Percentiles rank a stretch among this genome's conserved stretches.
Conservation (phyloP, 2,113 vertebrate species). For the Anser cygnoides region DNA sequence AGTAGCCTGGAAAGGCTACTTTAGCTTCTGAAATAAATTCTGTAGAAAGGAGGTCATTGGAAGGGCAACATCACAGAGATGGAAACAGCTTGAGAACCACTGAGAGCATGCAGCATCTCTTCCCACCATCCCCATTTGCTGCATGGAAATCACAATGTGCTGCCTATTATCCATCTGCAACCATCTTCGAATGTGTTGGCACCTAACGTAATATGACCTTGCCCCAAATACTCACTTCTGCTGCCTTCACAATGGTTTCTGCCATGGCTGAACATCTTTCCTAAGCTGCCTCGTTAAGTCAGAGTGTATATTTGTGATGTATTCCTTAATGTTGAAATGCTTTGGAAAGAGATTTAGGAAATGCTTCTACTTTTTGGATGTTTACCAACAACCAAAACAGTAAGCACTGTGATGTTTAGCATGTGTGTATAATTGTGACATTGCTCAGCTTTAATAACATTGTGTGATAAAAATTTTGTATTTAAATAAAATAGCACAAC, state of each 20-base stretch:
- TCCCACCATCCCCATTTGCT: slow-evolving; percentile 23
- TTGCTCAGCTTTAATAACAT: slow-evolving; percentile 41
- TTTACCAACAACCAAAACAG: too few species aligned
- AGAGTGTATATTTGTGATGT: neutral
- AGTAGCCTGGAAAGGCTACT: neutral
- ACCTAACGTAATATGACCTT: neutral
- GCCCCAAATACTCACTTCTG: slow-evolving; percentile 5
- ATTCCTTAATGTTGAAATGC: neutral
- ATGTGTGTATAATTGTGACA: slow-evolving; percentile 4
- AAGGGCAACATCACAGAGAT: slow-evolving; percentile 8
- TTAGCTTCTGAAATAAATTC: slow-evolving; percentile 4
- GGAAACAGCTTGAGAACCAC: slow-evolving; percentile 50
- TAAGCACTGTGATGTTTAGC: slow-evolving; percentile 36
- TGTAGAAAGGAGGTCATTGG: slow-evolving; percentile 14
- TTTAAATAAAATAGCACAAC: slow-evolving; percentile 60
- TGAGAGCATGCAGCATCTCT: neutral
- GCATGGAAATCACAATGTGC: slow-evolving; percentile 9
- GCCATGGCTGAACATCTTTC: neutral
- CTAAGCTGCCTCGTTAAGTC: neutral
- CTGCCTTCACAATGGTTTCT: neutral
- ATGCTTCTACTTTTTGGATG: neutral
- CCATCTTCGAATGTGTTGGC: neutral
- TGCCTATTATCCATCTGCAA: slow-evolving; percentile 57
- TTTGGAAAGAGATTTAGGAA: slow-evolving; percentile 32
- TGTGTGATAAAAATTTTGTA: slow-evolving; percentile 57